These are phyloP conservation scores for Brachyhypopomus gauderio DNA, from an alignment of 2,113 vertebrate genomes.

Conservation along the genomic window DNA sequence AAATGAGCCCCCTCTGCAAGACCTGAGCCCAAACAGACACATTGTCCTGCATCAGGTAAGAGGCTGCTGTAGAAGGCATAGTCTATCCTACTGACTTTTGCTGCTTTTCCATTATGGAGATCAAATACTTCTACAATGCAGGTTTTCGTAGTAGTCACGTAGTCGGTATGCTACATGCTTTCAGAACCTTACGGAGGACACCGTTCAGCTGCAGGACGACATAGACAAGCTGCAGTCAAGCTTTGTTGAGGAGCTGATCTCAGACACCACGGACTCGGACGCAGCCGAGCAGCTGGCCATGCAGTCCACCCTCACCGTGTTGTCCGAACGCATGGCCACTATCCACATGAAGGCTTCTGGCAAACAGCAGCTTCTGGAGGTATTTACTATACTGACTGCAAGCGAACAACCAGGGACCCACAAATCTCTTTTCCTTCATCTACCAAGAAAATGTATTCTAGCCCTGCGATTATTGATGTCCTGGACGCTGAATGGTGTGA, in stretches of 20 bases:
- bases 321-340: slow-evolving; percentile 93
- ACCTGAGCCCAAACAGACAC: slow-evolving; percentile 89
- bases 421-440: neutral
- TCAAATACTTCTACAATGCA: neutral
- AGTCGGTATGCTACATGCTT: neutral
- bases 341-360: slow-evolving; percentile 95
- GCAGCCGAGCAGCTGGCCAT: slow-evolving; percentile 86
- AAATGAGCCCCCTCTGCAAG: slow-evolving; percentile 79
- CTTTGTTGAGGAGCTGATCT: slow-evolving; percentile 84
- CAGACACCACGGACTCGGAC: slow-evolving; percentile 80
- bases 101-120: neutral
- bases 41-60: slow-evolving; percentile 94
- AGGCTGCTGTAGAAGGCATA: neutral
- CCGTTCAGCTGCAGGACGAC: slow-evolving; percentile 94
- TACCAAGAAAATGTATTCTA: neutral
- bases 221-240: slow-evolving; percentile 85
- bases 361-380: slow-evolving; percentile 92
- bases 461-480: neutral
- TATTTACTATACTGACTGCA: slow-evolving; percentile 53
- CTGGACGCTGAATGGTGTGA: neutral
- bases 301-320: slow-evolving; percentile 89
- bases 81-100: neutral
- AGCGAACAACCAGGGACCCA: neutral
- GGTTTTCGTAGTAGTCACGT: neutral
- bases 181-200: slow-evolving; percentile 93